Percentiles rank a stretch among this genome's conserved stretches.
phyloP scores from a whole-genome alignment of 2,888 invertebrate genomes.

The Colostygia pectinataria region DNA sequence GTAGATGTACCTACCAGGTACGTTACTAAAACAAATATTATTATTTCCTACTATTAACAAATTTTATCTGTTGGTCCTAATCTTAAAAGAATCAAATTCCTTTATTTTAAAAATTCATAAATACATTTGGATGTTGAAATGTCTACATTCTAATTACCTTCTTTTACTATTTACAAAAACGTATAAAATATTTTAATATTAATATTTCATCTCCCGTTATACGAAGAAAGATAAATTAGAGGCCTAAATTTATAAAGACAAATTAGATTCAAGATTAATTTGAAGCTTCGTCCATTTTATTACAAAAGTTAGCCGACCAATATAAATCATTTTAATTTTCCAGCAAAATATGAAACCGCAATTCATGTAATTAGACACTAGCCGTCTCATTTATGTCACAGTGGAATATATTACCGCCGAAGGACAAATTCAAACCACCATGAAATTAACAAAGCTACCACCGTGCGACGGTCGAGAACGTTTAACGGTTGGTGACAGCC shows the following conservation, averaged over 20 bases:
- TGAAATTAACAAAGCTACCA: conserved; percentile 71
- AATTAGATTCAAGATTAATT: conserved; percentile 23
- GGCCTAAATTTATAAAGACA: conserved; percentile 14
- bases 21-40: too few species aligned
- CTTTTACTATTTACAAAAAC: too few species aligned
- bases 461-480: conserved; percentile 45
- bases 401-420: conserved; percentile 51
- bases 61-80: too few species aligned
- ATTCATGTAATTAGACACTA: conserved; percentile 37
- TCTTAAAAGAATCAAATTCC: too few species aligned
- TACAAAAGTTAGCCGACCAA: conserved; percentile 25
- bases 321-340: conserved; percentile 36
- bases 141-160: too few species aligned
- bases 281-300: conserved; percentile 20
- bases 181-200: too few species aligned
- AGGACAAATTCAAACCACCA: conserved; percentile 62
- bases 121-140: too few species aligned
- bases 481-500: conserved; percentile 74
- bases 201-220: conserved; percentile 2
- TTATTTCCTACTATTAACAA: too few species aligned
- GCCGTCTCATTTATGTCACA: conserved; percentile 42
- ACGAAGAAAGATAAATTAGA: conserved; percentile 11
- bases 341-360: conserved; percentile 33
- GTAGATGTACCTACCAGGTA: too few species aligned
- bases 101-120: too few species aligned